phyloP scores from a whole-genome alignment of 2,797 vertebrate genomes.

The Botia almorhae region DNA sequence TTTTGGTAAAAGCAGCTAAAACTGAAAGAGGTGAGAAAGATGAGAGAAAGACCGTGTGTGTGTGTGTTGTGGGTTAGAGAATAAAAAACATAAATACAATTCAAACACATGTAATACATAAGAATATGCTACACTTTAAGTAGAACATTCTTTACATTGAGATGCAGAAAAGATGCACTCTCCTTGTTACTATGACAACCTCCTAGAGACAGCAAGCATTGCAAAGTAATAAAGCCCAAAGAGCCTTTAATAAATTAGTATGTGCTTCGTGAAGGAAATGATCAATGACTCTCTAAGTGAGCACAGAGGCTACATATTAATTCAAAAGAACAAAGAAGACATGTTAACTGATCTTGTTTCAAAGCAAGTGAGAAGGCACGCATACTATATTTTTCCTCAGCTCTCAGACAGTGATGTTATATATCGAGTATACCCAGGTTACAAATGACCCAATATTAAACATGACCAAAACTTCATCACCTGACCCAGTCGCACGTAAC shows the following conservation, averaged over 20 bases:
- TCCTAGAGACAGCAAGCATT: conserved; percentile 47
- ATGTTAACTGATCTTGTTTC: background rate
- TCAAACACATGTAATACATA: background rate
- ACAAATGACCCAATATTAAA: no score
- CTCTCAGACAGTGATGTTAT: no score
- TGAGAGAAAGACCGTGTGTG: background rate
- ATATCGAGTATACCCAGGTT: no score
- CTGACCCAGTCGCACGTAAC: no score
- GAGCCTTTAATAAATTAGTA: conserved; percentile 16
- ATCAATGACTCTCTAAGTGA: background rate
- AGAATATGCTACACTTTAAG: no score
- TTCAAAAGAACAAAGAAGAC: conserved; percentile 4
- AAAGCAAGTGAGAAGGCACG: background rate
- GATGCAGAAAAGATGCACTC: background rate
- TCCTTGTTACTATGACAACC: conserved; percentile 68
- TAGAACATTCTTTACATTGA: background rate
- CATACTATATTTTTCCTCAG: background rate
- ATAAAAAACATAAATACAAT: background rate
- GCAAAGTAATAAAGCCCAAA: conserved; percentile 39
- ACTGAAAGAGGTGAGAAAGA: conserved; percentile 13
- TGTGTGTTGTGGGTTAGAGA: conserved; percentile 24
- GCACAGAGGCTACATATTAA: background rate
- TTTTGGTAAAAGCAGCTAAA: conserved; percentile 25
- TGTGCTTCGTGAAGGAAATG: conserved; percentile 1
- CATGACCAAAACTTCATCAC: no score